Conservation (phyloP, 2,797 vertebrate species). For the Chelmon rostratus region DNA sequence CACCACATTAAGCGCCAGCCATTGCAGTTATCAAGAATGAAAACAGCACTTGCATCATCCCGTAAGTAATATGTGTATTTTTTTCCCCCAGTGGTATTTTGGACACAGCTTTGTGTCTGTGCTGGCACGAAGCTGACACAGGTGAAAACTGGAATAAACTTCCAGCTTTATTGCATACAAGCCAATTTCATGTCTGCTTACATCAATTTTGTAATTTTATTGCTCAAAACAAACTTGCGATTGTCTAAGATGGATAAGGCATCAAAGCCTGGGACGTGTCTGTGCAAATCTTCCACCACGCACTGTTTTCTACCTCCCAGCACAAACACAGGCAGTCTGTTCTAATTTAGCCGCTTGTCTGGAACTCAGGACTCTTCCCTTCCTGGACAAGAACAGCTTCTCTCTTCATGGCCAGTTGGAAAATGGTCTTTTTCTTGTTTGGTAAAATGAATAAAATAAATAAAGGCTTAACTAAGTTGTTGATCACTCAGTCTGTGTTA, state of each 20-base stretch:
- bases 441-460: neutral
- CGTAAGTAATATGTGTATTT: neutral
- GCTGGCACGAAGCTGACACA: neutral
- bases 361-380: neutral
- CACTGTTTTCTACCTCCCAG: neutral
- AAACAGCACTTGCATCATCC: neutral
- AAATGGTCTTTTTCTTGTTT: neutral
- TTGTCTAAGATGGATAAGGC: neutral
- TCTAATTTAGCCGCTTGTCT: neutral
- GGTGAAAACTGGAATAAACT: neutral
- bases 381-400: neutral
- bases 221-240: neutral
- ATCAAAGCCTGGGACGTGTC: neutral
- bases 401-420: neutral
- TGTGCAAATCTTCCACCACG: neutral
- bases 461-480: neutral
- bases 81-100: neutral
- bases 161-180: neutral
- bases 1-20: too few relatives aligned
- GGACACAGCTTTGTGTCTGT: neutral
- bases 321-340: neutral
- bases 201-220: neutral
- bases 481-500: constrained; percentile 22
- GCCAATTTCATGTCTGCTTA: neutral
- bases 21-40: neutral